Evolutionary conservation across 2,888 invertebrate species (phyloP), one percentile per base, ranked within the genome.

Genomic region (Synanthedon tipuliformis): DNA sequence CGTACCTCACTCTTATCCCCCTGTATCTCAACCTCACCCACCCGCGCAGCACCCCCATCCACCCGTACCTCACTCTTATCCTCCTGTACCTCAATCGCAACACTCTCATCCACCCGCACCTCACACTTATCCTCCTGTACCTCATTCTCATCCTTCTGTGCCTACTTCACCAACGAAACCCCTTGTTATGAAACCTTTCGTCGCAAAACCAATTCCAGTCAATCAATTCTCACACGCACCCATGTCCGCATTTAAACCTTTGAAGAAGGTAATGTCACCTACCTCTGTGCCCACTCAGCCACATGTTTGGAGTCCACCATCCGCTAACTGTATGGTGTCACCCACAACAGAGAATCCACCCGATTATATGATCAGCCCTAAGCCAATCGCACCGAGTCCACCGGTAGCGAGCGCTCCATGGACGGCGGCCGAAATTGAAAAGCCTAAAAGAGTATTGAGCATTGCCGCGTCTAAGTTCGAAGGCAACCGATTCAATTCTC

Each of bases 141-240:
- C 63, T 8, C 61, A 45, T n/a, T 49, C 48, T 41, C 55, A 57
- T 12, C 59, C 59, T 4, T 65, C 68, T 1, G 57, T 72, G 2
- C 73, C 70, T 12, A 75, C 68, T 63, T 79, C 78, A 2, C 78
- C 76, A 49, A 75, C 74, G 58, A 82, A 71, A 55, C 73, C 74
- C 8, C 55, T 70, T 11, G 61, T 70, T 55, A 69, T 78, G 40
- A 81, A 89, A 59, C 87, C 88, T 48, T 87, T 89, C 54, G 79
- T 82, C 18, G 86, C 90, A 27, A 89, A 90, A 67, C 90, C 91
- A 10, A 77, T 89, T 48, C 89, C 90, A 3, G 88, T 92, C 0
- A 93, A 93, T 69, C 90, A 93, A 62, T 94, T 94, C 65, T 93
- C 92, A 23, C 94, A 94, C 69, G 93, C 93, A 0, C 92, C 93